Conservation (phyloP, 2,797 vertebrate species). For the Esox masquinongy region DNA sequence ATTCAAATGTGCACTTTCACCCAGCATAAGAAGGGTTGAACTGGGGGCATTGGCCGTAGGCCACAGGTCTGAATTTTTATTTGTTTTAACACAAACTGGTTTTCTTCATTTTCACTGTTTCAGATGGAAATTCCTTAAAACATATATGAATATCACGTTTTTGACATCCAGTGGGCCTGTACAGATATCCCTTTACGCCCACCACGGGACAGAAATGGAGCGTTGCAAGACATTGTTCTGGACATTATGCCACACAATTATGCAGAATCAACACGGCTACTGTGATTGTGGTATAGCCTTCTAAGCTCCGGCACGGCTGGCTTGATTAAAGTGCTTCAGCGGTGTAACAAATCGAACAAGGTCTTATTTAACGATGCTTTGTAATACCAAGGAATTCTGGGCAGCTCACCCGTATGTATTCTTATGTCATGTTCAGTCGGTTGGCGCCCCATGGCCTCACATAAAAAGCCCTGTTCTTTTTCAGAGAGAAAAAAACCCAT, state of each 20-base stretch:
- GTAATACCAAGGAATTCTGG: conserved; percentile 36
- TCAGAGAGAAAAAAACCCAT: conserved; percentile 11
- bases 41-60: too few species aligned
- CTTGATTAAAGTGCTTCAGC: conserved; percentile 28
- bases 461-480: conserved; percentile 33
- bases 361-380: conserved; percentile 55
- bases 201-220: background rate
- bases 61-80: too few species aligned
- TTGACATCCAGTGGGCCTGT: too few species aligned
- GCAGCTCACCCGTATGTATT: conserved; percentile 29
- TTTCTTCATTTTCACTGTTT: too few species aligned
- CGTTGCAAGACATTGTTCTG: background rate
- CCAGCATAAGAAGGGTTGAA: background rate
- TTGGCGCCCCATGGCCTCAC: conserved; percentile 45
- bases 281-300: background rate
- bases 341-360: conserved; percentile 48
- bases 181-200: too few species aligned
- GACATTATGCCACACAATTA: background rate
- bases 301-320: background rate
- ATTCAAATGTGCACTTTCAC: background rate
- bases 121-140: too few species aligned
- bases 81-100: too few species aligned
- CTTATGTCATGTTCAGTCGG: conserved; percentile 43
- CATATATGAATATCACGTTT: too few species aligned
- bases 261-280: background rate